These are phyloP conservation scores for Enteromius treurensis DNA, from an alignment of 2,797 vertebrate genomes.

Conservation along the genomic window DNA sequence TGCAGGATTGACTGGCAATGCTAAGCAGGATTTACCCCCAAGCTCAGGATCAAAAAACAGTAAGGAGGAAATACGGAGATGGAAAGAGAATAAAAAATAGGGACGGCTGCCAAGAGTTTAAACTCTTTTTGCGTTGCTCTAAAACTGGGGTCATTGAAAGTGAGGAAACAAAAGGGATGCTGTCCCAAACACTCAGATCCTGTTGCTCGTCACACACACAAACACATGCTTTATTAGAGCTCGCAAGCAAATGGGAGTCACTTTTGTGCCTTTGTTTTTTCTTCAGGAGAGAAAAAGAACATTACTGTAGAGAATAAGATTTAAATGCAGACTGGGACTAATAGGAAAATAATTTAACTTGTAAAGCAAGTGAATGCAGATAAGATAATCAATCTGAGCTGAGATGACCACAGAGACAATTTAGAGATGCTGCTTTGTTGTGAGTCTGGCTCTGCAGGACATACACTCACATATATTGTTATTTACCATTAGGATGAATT, in stretches of 20 bases:
- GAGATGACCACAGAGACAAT: slow-evolving; percentile 30
- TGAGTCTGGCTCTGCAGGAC: slow-evolving; percentile 2
- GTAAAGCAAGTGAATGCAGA: slow-evolving; percentile 30
- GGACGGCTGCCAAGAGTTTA: slow-evolving; percentile 21
- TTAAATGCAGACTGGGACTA: slow-evolving; percentile 19
- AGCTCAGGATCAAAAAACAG: slow-evolving; percentile 27
- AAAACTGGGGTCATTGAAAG: slow-evolving; percentile 26
- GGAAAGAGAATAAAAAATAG: slow-evolving; percentile 12
- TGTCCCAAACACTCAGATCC: slow-evolving; percentile 37
- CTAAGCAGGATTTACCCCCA: slow-evolving; percentile 49
- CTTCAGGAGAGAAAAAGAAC: not conserved
- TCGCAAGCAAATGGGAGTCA: not conserved
- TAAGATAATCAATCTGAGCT: slow-evolving; percentile 40
- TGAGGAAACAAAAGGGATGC: slow-evolving; percentile 13
- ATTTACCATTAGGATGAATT: slow-evolving; percentile 46
- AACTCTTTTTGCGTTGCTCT: slow-evolving; percentile 37
- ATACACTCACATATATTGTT: slow-evolving; percentile 44
- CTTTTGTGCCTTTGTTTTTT: slow-evolving; percentile 7
- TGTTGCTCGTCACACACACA: not conserved
- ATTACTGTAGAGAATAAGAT: slow-evolving; percentile 12
- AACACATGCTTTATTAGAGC: not conserved
- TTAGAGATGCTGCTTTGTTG: slow-evolving; percentile 39
- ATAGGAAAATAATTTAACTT: slow-evolving; percentile 33
- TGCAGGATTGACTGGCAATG: slow-evolving; percentile 34
- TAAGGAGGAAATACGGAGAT: slow-evolving; percentile 20